These are phyloP conservation scores for Nemopilema nomurai DNA, from an alignment of 30 jellyfish, hydroid and myxozoan species.

Conservation along the genomic window DNA sequence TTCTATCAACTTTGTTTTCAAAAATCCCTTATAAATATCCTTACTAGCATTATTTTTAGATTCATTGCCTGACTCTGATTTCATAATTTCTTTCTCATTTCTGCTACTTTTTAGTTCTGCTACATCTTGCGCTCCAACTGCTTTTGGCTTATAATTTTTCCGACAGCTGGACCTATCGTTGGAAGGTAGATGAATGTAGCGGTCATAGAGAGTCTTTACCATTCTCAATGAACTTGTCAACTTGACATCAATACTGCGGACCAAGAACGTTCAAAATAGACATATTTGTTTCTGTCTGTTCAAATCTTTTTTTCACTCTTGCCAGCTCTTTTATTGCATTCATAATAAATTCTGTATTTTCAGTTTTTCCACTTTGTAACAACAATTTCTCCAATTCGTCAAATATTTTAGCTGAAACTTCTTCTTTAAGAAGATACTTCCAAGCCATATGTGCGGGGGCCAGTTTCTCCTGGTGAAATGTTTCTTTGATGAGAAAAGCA, in stretches of 20 bases:
- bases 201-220: too few relatives aligned
- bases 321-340: not conserved
- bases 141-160: too few relatives aligned
- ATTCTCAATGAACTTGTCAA: not conserved
- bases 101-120: too few relatives aligned
- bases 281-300: not conserved
- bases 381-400: not conserved
- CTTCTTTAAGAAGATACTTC: not conserved
- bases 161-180: too few relatives aligned
- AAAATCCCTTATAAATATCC: too few relatives aligned
- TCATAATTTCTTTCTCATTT: too few relatives aligned
- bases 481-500: not conserved
- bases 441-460: not conserved
- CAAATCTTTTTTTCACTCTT: too few relatives aligned
- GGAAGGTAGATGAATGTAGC: too few relatives aligned
- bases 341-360: not conserved
- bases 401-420: not conserved
- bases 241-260: not conserved
- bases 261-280: not conserved
- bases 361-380: not conserved
- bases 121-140: too few relatives aligned
- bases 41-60: too few relatives aligned
- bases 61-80: too few relatives aligned
- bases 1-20: too few relatives aligned
- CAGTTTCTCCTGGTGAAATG: not conserved